phyloP scores from a whole-genome alignment of 2,888 invertebrate genomes.

The Tupiocoris notatus region DNA sequence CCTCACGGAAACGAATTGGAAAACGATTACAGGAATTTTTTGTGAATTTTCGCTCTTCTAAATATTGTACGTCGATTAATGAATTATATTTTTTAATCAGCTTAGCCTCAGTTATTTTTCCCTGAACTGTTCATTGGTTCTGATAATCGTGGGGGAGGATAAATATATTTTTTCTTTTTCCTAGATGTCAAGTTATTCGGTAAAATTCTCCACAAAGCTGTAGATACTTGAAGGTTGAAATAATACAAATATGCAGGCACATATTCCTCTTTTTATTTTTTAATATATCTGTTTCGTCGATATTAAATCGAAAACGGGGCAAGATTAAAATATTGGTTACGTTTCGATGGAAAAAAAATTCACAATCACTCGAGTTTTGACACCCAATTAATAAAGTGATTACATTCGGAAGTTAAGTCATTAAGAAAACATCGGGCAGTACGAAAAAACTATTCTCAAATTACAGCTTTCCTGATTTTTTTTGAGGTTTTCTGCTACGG shows the following conservation, averaged over 20 bases:
- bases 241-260: neutral
- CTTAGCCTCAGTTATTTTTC: too few relatives aligned
- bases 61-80: neutral
- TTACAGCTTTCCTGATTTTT: too few relatives aligned
- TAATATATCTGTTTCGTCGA: neutral
- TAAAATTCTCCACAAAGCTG: too few relatives aligned
- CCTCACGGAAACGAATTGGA: neutral
- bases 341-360: neutral
- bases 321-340: neutral
- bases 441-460: too few relatives aligned
- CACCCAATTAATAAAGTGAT: neutral
- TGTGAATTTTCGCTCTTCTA: conserved; percentile 26
- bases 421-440: neutral
- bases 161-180: too few relatives aligned
- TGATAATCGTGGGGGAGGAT: too few relatives aligned
- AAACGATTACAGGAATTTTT: conserved; percentile 31
- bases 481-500: too few relatives aligned
- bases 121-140: too few relatives aligned
- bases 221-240: too few relatives aligned
- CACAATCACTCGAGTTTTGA: neutral
- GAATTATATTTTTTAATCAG: neutral
- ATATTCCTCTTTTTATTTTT: neutral
- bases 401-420: neutral
- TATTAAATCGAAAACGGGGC: neutral
- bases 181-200: too few relatives aligned